Percentiles rank a stretch among this genome's conserved stretches.
Conservation (phyloP, 2,113 vertebrate species). For the Ailurus styani region DNA sequence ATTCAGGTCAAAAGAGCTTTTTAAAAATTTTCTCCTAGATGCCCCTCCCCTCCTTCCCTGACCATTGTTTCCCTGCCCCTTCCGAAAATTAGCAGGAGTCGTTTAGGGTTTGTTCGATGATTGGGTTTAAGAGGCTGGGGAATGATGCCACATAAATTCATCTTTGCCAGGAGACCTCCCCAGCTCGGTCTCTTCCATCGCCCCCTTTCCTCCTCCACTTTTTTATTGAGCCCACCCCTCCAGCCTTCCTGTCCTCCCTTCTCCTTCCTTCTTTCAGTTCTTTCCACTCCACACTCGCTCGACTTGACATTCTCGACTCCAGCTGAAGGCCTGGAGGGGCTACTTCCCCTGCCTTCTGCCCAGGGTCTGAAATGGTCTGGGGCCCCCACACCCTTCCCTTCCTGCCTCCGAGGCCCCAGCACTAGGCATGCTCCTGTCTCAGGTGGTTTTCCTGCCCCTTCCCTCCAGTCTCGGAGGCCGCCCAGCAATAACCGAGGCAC, state of each 20-base stretch:
- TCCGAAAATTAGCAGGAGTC: too few relatives aligned
- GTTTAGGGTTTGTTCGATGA: background rate
- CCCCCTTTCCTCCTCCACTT: background rate
- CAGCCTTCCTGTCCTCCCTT: background rate
- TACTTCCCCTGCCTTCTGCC: background rate
- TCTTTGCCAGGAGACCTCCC: background rate
- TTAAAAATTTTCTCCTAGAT: background rate
- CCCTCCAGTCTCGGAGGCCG: background rate
- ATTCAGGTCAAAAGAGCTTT: background rate
- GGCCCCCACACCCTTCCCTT: background rate
- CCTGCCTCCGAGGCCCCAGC: background rate
- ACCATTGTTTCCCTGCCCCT: background rate
- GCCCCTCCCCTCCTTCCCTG: too few relatives aligned
- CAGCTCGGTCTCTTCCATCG: background rate
- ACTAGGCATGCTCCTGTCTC: background rate
- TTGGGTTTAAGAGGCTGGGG: background rate
- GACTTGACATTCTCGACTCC: background rate
- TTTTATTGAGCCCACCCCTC: background rate
- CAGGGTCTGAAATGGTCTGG: background rate
- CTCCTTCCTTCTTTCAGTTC: background rate
- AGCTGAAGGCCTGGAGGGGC: too few relatives aligned
- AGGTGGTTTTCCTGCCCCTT: background rate
- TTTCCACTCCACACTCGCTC: background rate
- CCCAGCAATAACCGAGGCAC: background rate
- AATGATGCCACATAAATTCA: fast-evolving